Evolutionary conservation across 2,888 invertebrate species (phyloP), one percentile per base, ranked within the genome.

Genomic region (Yponomeuta sedellus): DNA sequence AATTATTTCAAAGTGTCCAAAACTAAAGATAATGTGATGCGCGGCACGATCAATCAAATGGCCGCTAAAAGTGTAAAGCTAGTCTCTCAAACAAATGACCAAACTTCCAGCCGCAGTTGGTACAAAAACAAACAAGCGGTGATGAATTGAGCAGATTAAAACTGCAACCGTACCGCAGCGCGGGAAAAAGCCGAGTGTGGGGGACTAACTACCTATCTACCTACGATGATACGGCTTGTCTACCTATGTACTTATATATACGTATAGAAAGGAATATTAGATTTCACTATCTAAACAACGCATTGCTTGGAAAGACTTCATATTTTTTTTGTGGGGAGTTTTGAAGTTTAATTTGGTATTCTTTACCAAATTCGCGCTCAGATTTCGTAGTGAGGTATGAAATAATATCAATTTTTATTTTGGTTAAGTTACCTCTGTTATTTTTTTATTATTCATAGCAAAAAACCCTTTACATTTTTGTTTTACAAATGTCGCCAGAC

Each of bases 211-310:
- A 79, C 73, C 77, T 80, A 8, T 8, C 34, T 34, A 34, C 34
- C 34, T 34, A 34, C 34, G 34, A 34, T 34, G 34, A 34, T 34
- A 34, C 34, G 34, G 10, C 34, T 34, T 34, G 25, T 25, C 25
- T 25, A 25, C 25, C 25, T 25, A 25, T 5, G 25, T 5, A 0
- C 25, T 25, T 25, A 25, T 25, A 8, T 34, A 34, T 34, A 34
- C 10, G 80, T 80, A 82, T 74, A 75, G 79, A 81, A 85, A 85
- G 84, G 82, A 84, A 85, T 86, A 86, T 86, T 84, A 84, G 79
- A 86, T 86, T 85, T 83, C 80, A 83, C 79, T 83, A 82, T 76
- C 67, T 69, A 69, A 75, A 83, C 76, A 80, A 66, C 64, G 73
- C 10, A 8, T 5, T 34, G 34, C 34, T 34, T 34, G 34, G 34